phyloP scores from a whole-genome alignment of 2,888 invertebrate genomes.

The Cheilosia impressa region DNA sequence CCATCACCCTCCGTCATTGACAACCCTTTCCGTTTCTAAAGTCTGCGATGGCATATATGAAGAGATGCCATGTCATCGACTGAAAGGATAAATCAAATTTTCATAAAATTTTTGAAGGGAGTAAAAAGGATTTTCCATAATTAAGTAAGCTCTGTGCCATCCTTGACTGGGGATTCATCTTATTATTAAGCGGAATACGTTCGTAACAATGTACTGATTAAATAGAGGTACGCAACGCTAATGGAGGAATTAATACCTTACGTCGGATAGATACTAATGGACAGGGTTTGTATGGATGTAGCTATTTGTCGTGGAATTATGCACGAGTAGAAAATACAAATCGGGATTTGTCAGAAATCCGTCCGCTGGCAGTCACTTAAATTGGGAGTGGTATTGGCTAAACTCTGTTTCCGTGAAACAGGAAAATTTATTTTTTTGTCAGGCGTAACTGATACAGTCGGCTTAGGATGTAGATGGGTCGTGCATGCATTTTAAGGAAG shows the following conservation, averaged over 20 bases:
- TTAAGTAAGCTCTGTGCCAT: constrained; percentile 65
- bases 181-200: constrained; percentile 34
- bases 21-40: constrained; percentile 51
- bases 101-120: constrained; percentile 80
- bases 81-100: constrained; percentile 84
- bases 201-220: constrained; percentile 18
- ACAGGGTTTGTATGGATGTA: constrained; percentile 47
- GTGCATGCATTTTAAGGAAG: no score
- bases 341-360: constrained; percentile 63
- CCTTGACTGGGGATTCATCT: constrained; percentile 41
- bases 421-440: constrained; percentile 4
- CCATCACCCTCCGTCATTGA: constrained; percentile 8
- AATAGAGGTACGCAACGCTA: constrained; percentile 38
- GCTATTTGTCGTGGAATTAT: constrained; percentile 62
- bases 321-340: constrained; percentile 1
- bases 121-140: constrained; percentile 74
- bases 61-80: constrained; percentile 70
- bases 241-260: constrained; percentile 65
- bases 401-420: not conserved
- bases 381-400: not conserved
- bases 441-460: not conserved
- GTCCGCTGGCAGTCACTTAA: not conserved
- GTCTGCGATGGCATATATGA: constrained; percentile 15
- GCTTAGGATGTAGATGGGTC: no score
- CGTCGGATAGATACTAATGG: constrained; percentile 49